Evolutionary conservation across 2,797 vertebrate genomes (phyloP), one percentile per base, ranked within the genome.

Genomic region (Channa striata): DNA sequence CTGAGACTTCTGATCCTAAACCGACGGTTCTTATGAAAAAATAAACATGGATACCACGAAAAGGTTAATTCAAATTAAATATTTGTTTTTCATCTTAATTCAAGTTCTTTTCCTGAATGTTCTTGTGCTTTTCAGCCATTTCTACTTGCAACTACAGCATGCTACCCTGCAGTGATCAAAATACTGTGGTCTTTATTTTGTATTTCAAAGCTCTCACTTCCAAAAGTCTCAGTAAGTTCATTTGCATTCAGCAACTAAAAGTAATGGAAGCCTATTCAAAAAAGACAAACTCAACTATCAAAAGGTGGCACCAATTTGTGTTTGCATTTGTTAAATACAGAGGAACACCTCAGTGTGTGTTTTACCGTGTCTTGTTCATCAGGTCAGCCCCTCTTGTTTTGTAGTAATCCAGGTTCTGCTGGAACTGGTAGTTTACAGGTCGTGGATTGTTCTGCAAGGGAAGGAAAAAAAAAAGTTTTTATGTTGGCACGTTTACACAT

Each of bases 391-490:
- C 97, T 19, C 97, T 93, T 12, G 97, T 97, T 92, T 97, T 98
- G 91, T 99, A 99, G 89, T 97, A 99, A 88, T 99, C 97, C 88
- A 99, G 92, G 90, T 98, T 99, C 90, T 98, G 97, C 71, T 97
- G 97, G 79, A 99, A 99, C 60, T 98, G 97, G 65, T 98, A 97
- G 90, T 96, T 97, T 72, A 96, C 95, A 0, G 98, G 97, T 73
- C 96, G 94, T 43, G 96, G 96, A 85, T 99, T 96, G 93, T 95
- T 96, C 97, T 99, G 39, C 12, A 78, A 49, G 30, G 42, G 9
- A 5, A 34, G 6, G 3, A 11, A 61, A 2, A 54, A 36, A 49
- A 50, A 5, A 20, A 44, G 5, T 12, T 25, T 48, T 8, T 14
- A 7, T 44, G 34, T 40, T 14, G 39, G 7, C 11, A 52, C 6